Conservation (phyloP, 1,140 invertebrate species). For the Chelonus insularis region DNA sequence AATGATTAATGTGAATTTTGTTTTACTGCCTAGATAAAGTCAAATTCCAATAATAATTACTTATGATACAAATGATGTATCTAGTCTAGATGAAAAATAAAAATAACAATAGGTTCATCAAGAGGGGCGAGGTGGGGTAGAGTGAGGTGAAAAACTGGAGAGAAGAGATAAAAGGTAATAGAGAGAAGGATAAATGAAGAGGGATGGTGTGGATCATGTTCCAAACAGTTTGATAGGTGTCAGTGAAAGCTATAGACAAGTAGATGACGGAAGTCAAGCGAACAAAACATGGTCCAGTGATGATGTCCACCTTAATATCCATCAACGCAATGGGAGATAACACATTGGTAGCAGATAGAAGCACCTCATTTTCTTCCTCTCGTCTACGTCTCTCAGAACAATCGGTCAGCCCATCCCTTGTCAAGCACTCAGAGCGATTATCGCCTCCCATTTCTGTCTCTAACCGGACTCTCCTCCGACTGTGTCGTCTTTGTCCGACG, state of each 20-base stretch:
- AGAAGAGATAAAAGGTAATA: too few species aligned
- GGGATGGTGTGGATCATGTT: too few species aligned
- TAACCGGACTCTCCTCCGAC: not conserved
- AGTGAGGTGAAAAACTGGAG: too few species aligned
- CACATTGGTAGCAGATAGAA: not conserved
- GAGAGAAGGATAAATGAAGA: too few species aligned
- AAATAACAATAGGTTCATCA: too few species aligned
- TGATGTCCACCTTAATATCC: slow-evolving; percentile 14
- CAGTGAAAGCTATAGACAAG: not conserved
- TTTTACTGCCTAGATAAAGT: too few species aligned
- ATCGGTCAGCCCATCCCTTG: not conserved
- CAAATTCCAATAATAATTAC: too few species aligned
- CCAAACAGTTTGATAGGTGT: not conserved
- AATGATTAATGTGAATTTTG: too few species aligned
- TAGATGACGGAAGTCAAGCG: not conserved
- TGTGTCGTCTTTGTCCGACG: not conserved
- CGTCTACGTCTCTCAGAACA: not conserved
- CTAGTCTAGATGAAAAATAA: too few species aligned
- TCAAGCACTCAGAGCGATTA: not conserved
- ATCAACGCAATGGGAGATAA: not conserved
- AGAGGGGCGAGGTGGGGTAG: too few species aligned
- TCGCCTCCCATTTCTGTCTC: slow-evolving; percentile 4
- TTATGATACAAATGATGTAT: too few species aligned
- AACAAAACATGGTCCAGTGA: not conserved
- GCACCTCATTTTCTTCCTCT: not conserved